Evolutionary conservation across 2,113 vertebrate species (phyloP), one percentile per base, ranked within the genome.

Genomic region (Grus americana): DNA sequence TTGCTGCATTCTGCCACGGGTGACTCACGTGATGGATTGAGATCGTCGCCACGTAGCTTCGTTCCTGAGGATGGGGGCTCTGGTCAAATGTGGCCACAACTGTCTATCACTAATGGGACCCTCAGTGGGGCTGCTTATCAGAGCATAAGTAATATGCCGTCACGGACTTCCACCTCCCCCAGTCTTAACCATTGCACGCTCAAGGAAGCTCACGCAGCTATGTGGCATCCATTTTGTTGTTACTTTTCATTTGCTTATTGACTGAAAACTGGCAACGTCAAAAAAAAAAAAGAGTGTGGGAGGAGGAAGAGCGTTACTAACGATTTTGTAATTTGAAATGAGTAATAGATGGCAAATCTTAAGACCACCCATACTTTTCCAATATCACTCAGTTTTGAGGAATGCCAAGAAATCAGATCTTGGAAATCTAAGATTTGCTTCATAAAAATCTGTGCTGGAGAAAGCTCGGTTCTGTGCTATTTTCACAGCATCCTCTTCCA

Each of bases 21-120:
- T 92, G 67, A 86, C 72, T 79, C 67, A 54, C 32, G 46, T 78
- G 94, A 83, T 78, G 89, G 91, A 91, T 76, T 70, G 75, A 85
- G 70, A 38, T 65, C 22, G 10, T 62, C 32, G 12, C 40, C 52
- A 36, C 1, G 29, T 75, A 92, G 40, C 18, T 70, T 79, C 2
- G 0, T 22, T 86, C 61, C 82, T 58, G 61, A 89, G 82, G 34
- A 88, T 0, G 1, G 30, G 54, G 26, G 47, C 46, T 67, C 38
- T 27, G 63, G 79, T 49, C 67, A 84, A 61, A 62, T 72, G 54
- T 29, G 58, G 50, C 46, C 54, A 65, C 75, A 90, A 88, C 62
- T 85, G 58, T 36, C 71, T 91, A 92, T 57, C 49, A 84, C 38
- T 47, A 95, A 34, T 59, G 70, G 65, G 79, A 72, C 88, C 58